Evolutionary conservation across 1,140 invertebrate genomes (phyloP), one percentile per base, ranked within the genome.

Genomic region (Caenorhabditis remanei): DNA sequence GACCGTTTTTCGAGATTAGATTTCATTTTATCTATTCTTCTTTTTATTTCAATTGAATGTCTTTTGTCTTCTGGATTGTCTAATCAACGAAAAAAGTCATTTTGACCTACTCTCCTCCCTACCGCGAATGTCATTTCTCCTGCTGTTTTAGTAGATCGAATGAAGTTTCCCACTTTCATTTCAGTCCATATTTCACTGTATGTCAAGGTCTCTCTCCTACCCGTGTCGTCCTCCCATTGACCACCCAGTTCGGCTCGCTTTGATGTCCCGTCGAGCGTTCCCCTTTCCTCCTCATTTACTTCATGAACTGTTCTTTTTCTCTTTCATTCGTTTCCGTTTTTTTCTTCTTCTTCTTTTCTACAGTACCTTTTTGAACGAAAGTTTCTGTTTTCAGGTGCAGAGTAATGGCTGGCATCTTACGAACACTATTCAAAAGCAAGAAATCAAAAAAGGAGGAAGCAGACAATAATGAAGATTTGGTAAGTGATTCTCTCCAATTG

Each of bases 201-300:
- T 21, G 71, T 50, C 71, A 79, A 79, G 71, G 71, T 79, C 71
- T 79, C n/a, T 32, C 9, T 41, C 46, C n/a, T 58, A 19, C 21
- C n/a, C 67, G n/a, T 50, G 16, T 50, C n/a, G 40, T 24, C 40
- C 71, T 19, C 71, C 11, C 71, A 79, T 79, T 79, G 71, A 79
- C 71, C 71, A 79, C 71, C 71, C 71, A 24, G 71, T 79, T 79
- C 71, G 71, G 71, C 71, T 79, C 46, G 43, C 71, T 79, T 79
- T 79, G 71, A 79, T 79, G 19, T 79, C 19, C 46, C n/a, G 46
- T 4, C n/a, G 46, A 50, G 46, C 46, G 71, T 79, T 79, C 67
- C 41, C 67, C 67, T 75, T 75, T 75, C 71, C 46, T 46, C 71
- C 71, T 79, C 71, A 79, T 79, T 79, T 79, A 50, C 71, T 79